Evolutionary conservation across 2,888 invertebrate genomes (phyloP), one percentile per base, ranked within the genome.

Genomic region (Synanthedon vespiformis): DNA sequence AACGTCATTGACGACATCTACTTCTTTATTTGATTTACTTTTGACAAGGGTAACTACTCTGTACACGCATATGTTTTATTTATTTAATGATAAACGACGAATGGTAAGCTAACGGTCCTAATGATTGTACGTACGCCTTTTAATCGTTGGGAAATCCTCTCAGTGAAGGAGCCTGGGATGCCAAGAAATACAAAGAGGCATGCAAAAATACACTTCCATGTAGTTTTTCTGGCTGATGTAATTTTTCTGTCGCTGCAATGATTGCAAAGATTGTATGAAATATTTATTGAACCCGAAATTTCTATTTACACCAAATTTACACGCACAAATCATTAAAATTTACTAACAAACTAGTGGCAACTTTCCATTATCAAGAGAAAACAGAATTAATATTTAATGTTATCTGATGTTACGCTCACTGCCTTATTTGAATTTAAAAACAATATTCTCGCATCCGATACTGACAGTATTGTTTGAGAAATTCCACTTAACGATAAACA

Each of bases 401-500:
- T 44, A 44, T 13, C 12, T 44, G 44, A 44, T 34, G 6, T 44
- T 13, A 44, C 44, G n/a, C 44, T 44, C 44, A 44, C 44, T 44
- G 44, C 44, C 56, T 60, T 53, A 67, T 70, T 69, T 67, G 64
- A 68, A 74, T 72, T 59, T 56, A 56, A 60, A 70, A 77, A 78
- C 78, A 78, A 75, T 74, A 55, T 63, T 34, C 10, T 34, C 10
- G 34, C 34, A 34, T 34, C 34, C 67, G 62, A 65, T 63, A 58
- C 58, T 58, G 58, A 59, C 57, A 64, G 61, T 63, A 59, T 61
- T 64, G 66, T 61, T 58, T 54, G 52, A 56, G 58, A 57, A 54
- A 60, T 60, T 52, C 56, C 55, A 40, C 57, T 62, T 58, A 56
- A 63, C 61, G 59, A 57, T 57, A 66, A 71, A 68, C 65, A 71